Percentiles rank a stretch among this genome's conserved stretches.
These are phyloP conservation scores for Rhagonycha fulva DNA, from an alignment of 2,888 invertebrate species.

Conservation along the genomic window DNA sequence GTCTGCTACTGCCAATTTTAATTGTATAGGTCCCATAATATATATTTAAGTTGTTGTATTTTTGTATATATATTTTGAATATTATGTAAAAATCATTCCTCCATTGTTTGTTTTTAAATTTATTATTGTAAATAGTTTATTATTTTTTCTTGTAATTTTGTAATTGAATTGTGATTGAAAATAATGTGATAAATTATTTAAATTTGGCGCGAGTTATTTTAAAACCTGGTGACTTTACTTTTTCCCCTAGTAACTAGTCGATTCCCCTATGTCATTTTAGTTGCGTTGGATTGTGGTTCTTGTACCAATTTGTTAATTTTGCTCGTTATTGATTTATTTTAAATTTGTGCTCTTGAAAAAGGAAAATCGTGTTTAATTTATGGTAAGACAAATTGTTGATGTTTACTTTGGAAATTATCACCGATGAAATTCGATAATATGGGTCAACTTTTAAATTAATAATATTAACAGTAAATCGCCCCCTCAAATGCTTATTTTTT, in stretches of 20 bases:
- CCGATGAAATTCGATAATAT: background rate
- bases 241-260: background rate
- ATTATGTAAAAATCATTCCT: conserved; percentile 29
- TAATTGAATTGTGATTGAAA: conserved; percentile 16
- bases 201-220: conserved; percentile 5
- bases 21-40: conserved; percentile 33
- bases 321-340: background rate
- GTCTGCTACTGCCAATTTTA: conserved; percentile 40
- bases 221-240: background rate
- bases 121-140: conserved; percentile 17
- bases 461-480: background rate
- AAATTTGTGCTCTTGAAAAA: background rate
- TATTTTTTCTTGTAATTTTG: conserved; percentile 18
- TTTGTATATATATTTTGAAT: conserved; percentile 33
- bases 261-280: background rate
- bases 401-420: background rate
- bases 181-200: conserved; percentile 12
- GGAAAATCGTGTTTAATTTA: background rate
- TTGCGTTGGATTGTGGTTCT: background rate
- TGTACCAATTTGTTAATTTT: background rate
- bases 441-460: background rate
- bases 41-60: conserved; percentile 30
- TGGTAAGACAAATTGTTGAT: background rate
- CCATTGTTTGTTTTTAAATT: conserved; percentile 20
- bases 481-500: background rate